Evolutionary conservation across 2,888 invertebrate species (phyloP).

Genomic region (Callosobruchus maculatus): DNA sequence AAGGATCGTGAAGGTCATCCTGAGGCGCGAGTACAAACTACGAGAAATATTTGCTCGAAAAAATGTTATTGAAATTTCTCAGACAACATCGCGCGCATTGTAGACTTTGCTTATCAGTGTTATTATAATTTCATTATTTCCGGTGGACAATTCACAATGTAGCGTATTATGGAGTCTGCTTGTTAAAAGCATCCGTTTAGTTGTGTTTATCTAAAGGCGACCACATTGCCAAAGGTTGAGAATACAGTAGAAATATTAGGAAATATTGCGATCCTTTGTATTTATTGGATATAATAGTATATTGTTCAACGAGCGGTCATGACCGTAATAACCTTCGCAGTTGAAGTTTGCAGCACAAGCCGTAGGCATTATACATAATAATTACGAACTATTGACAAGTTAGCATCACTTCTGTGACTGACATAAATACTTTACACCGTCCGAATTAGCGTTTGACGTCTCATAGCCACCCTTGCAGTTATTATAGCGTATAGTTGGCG

Average conservation of each 20-base stretch:
- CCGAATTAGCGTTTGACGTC: no score
- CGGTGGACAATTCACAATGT: constrained; percentile 6
- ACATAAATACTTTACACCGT: no score
- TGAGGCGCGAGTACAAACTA: background rate
- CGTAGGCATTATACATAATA: no score
- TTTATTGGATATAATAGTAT: no score
- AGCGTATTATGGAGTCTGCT: background rate
- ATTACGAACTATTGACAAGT: no score
- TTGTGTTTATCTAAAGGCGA: background rate
- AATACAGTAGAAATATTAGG: background rate
- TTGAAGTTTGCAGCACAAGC: no score
- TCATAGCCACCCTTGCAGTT: no score
- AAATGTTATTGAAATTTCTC: background rate
- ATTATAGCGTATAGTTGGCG: no score
- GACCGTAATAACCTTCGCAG: no score
- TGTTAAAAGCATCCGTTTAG: background rate
- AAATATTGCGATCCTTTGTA: background rate
- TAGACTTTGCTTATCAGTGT: constrained; percentile 7
- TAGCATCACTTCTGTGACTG: no score
- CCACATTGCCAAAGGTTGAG: background rate
- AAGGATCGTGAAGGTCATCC: background rate
- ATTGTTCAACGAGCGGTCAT: no score
- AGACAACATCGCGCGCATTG: constrained; percentile 4
- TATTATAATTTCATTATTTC: constrained; percentile 7
- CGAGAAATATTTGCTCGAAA: background rate